These are phyloP conservation scores for Sitophilus oryzae DNA, from an alignment of 1,140 invertebrate genomes.

Conservation along the genomic window DNA sequence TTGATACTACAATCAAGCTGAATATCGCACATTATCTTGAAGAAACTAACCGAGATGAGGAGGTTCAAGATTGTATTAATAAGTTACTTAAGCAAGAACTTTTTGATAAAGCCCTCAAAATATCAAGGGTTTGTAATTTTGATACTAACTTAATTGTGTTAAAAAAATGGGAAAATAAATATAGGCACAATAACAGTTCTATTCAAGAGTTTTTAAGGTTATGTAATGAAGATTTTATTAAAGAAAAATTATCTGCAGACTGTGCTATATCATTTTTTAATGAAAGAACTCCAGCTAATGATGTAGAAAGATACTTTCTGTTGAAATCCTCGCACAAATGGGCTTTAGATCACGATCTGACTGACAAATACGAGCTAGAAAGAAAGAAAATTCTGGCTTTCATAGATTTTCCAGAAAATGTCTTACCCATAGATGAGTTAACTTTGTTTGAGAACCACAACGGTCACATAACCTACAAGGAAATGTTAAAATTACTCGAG, in stretches of 20 bases:
- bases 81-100: constrained; percentile 47
- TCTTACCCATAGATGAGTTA: not conserved
- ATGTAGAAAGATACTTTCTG: constrained; percentile 48
- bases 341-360: constrained; percentile 46
- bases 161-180: constrained; percentile 48
- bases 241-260: constrained; percentile 48
- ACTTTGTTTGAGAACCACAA: constrained; percentile 5
- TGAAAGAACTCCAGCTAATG: constrained; percentile 27
- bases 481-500: constrained; percentile 27
- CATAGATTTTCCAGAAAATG: not conserved
- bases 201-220: constrained; percentile 49
- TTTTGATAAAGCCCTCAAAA: constrained; percentile 52
- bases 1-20: constrained; percentile 42
- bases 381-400: constrained; percentile 50
- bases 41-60: constrained; percentile 32
- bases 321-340: constrained; percentile 51
- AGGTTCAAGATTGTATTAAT: constrained; percentile 49
- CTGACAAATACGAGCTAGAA: constrained; percentile 47
- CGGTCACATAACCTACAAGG: constrained; percentile 25
- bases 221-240: constrained; percentile 53
- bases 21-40: constrained; percentile 39
- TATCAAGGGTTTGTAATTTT: constrained; percentile 50
- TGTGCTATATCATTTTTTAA: constrained; percentile 51
- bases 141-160: constrained; percentile 48
- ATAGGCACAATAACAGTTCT: constrained; percentile 34